These are phyloP conservation scores for Hyalella azteca DNA, from an alignment of 2,888 invertebrate genomes.

Conservation along the genomic window DNA sequence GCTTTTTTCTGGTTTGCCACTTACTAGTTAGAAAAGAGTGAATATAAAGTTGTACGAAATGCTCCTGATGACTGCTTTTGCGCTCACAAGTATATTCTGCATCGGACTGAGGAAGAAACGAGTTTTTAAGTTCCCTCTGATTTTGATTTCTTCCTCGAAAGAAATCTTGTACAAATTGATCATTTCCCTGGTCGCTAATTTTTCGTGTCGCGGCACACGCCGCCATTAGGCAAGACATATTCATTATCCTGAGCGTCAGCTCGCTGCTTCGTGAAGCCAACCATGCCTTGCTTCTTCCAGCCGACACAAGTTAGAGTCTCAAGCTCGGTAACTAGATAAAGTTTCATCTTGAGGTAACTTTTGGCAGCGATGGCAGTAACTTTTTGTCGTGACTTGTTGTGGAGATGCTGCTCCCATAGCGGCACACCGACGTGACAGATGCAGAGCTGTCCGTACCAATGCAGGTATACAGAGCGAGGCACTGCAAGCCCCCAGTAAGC, in stretches of 20 bases:
- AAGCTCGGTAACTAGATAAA: conserved; percentile 26
- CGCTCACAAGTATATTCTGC: no score
- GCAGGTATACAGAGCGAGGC: background rate
- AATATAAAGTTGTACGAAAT: no score
- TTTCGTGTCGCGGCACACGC: background rate
- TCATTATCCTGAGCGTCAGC: background rate
- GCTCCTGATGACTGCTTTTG: no score
- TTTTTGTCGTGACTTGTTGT: conserved; percentile 21
- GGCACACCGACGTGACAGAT: background rate
- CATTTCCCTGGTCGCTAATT: background rate
- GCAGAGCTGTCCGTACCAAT: background rate
- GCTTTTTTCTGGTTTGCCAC: no score
- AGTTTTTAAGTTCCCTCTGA: no score
- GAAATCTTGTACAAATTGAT: background rate
- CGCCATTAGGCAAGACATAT: background rate
- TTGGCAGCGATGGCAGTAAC: conserved; percentile 5
- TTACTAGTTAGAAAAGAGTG: no score
- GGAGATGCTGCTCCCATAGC: background rate
- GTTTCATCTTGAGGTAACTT: conserved; percentile 9
- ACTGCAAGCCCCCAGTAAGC: background rate
- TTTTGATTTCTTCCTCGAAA: background rate
- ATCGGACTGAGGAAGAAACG: no score
- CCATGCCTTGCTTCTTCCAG: background rate
- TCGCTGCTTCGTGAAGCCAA: background rate
- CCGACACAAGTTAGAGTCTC: background rate